Percentiles rank a stretch among this genome's conserved stretches.
phyloP scores from a whole-genome alignment of 2,888 invertebrate genomes.

The Linyphia triangularis region DNA sequence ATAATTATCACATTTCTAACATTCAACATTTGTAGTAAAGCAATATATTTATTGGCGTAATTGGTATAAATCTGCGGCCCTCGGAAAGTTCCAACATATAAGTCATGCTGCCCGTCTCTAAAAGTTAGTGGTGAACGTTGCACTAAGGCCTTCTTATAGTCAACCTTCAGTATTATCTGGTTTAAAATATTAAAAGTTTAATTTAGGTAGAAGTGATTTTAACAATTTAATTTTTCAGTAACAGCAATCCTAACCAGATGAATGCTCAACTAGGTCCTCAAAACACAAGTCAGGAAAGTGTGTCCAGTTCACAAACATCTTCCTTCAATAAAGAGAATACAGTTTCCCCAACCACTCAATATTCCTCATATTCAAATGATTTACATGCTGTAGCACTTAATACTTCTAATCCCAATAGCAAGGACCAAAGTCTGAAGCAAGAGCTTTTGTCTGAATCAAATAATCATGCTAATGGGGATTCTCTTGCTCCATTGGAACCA shows the following conservation, averaged over 20 bases:
- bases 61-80: too few species aligned
- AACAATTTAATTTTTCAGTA: not conserved
- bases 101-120: too few species aligned
- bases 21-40: too few species aligned
- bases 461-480: not conserved
- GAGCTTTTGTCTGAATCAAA: not conserved
- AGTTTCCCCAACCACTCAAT: not conserved
- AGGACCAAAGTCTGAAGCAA: not conserved
- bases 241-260: not conserved
- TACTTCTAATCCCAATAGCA: not conserved
- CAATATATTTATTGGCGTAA: too few species aligned
- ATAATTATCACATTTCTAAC: too few species aligned
- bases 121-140: too few species aligned
- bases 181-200: not conserved
- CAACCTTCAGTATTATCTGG: too few species aligned
- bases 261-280: not conserved
- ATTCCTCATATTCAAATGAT: constrained; percentile 46
- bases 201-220: not conserved
- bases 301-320: not conserved
- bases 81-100: too few species aligned
- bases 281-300: constrained; percentile 7
- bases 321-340: not conserved
- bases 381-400: constrained; percentile 26
- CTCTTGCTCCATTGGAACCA: not conserved
- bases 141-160: too few species aligned